phyloP scores from a whole-genome alignment of 2,797 vertebrate species.

The Siniperca obscura region DNA sequence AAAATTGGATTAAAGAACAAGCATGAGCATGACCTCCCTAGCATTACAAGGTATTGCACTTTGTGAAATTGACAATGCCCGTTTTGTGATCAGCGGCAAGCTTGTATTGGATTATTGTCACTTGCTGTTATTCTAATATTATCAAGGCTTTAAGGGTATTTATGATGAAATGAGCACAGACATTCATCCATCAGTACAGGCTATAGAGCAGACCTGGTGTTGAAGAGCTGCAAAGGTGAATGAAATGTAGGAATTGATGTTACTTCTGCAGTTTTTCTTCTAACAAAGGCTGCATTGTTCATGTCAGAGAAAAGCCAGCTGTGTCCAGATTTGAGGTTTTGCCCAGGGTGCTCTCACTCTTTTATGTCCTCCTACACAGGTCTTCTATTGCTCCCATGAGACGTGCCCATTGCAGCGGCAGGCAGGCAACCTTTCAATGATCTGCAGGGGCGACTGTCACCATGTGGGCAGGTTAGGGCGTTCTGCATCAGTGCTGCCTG shows the following conservation, averaged over 20 bases:
- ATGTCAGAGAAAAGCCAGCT: conserved; percentile 64
- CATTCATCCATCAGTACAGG: conserved; percentile 5
- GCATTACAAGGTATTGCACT: conserved; percentile 73
- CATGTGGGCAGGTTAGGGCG: conserved; percentile 64
- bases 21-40: conserved; percentile 59
- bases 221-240: conserved; percentile 34
- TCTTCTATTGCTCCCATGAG: conserved; percentile 64
- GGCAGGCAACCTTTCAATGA: conserved; percentile 59
- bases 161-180: conserved; percentile 38
- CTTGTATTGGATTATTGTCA: conserved; percentile 66
- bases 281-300: conserved; percentile 71
- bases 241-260: conserved; percentile 40
- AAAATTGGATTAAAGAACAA: conserved; percentile 76
- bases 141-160: conserved; percentile 54
- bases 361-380: conserved; percentile 73
- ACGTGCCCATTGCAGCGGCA: conserved; percentile 35
- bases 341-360: conserved; percentile 54
- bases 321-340: conserved; percentile 66
- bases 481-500: conserved; percentile 51
- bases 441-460: conserved; percentile 60
- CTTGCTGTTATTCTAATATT: conserved; percentile 66
- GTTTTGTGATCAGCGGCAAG: conserved; percentile 35
- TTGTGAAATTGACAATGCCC: conserved; percentile 62
- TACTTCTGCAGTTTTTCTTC: conserved; percentile 30
- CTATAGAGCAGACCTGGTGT: not conserved